A percentile compares a stretch with the other conserved stretches of the same genome.
Evolutionary conservation across 2,797 vertebrate genomes (phyloP).

Genomic region (Gouania willdenowi): DNA sequence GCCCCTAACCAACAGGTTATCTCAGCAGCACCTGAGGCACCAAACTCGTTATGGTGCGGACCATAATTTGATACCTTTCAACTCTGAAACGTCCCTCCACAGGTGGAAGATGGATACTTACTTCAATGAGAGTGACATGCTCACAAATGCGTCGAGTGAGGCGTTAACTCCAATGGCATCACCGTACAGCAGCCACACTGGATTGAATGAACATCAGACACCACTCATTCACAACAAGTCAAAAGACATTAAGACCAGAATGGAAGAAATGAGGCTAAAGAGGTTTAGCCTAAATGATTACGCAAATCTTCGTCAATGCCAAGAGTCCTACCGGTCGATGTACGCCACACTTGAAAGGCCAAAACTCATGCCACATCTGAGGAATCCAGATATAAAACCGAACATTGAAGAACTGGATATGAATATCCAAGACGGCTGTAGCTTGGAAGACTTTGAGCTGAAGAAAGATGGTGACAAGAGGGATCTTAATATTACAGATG

Average conservation of each 20-base stretch:
- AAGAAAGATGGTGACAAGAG: neutral
- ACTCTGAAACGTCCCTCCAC: constrained; percentile 84
- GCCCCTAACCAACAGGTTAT: constrained; percentile 14
- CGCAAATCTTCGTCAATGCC: constrained; percentile 61
- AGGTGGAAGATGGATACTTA: constrained; percentile 88
- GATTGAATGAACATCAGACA: constrained; percentile 47
- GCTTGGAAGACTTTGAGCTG: constrained; percentile 2
- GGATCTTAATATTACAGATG: constrained; percentile 17
- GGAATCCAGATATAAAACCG: constrained; percentile 51
- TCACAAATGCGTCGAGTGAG: constrained; percentile 25
- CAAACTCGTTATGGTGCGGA: constrained; percentile 82
- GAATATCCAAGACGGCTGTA: neutral
- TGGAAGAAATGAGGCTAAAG: constrained; percentile 77
- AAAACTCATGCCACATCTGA: constrained; percentile 38
- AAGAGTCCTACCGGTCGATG: constrained; percentile 70
- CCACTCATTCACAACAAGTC: constrained; percentile 36
- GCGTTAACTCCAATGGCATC: constrained; percentile 49
- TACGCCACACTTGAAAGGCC: constrained; percentile 73
- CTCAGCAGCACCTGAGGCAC: constrained; percentile 73
- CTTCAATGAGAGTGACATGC: constrained; percentile 70
- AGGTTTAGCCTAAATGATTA: constrained; percentile 84
- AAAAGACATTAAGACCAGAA: constrained; percentile 47
- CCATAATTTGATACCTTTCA: constrained; percentile 85
- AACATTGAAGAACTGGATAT: constrained; percentile 30
- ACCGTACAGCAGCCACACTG: constrained; percentile 43